Conservation (phyloP, 2,888 invertebrate species). For the Drosophila affinis region DNA sequence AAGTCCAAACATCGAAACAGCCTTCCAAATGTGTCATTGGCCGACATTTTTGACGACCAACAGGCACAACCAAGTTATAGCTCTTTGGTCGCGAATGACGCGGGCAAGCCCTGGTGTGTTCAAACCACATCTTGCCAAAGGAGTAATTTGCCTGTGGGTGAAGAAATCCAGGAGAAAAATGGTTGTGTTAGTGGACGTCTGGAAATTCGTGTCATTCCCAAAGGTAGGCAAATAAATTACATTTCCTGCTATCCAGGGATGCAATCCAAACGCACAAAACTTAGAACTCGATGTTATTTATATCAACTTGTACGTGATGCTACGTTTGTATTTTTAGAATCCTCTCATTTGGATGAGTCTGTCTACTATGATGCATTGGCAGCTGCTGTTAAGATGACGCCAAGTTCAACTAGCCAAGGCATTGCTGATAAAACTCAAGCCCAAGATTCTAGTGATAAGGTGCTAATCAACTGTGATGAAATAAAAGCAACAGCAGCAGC, state of each 20-base stretch:
- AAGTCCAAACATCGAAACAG: conserved; percentile 78
- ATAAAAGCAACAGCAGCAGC: conserved; percentile 15
- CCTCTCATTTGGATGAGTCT: conserved; percentile 89
- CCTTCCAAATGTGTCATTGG: conserved; percentile 81
- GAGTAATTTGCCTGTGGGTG: conserved; percentile 37
- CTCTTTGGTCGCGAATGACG: not conserved
- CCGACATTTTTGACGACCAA: conserved; percentile 65
- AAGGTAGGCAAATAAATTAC: conserved; percentile 65
- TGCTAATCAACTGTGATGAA: conserved; percentile 52
- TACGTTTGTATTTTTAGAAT: conserved; percentile 74
- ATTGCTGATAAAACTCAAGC: conserved; percentile 20
- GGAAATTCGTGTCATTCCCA: conserved; percentile 91
- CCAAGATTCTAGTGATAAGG: conserved; percentile 36
- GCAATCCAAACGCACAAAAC: not conserved
- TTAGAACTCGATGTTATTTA: too few species aligned
- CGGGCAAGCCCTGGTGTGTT: conserved; percentile 52
- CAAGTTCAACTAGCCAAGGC: conserved; percentile 53
- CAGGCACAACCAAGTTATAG: not conserved
- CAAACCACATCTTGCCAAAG: conserved; percentile 56
- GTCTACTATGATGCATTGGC: conserved; percentile 93
- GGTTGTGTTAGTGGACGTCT: conserved; percentile 89
- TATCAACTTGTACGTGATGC: not conserved
- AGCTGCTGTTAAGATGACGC: conserved; percentile 83
- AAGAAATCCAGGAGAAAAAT: conserved; percentile 73
- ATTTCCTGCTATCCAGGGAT: not conserved